Base-by-base conservation (phyloP, 2,113 vertebrate species). In the Panthera uncia region DNA sequence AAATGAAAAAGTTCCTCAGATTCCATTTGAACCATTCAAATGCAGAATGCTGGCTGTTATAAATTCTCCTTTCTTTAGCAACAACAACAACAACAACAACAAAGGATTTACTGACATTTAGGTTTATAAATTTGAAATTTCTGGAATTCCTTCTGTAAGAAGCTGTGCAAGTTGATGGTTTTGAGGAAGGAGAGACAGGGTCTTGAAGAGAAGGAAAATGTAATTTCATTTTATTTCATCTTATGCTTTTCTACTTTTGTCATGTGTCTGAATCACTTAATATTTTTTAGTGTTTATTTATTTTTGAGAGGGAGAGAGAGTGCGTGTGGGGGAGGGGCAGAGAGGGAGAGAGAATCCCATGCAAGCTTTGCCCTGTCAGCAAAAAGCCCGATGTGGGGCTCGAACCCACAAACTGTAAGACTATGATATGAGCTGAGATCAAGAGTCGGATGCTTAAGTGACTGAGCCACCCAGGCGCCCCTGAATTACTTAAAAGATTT, bases 71-170 rank as follows among this genome's bases (percentile, higher is more conserved):
- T 96, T 89, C 31, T 69, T 86, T 86, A 95, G 4, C 82, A 78
- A 41, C 10, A 81, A 41, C 45, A 45, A 45, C 41, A 45, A 45
- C 33, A 57, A 8, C 36, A 13, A 41, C 3, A 41, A n/a, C 9
- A 61, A 61, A 78, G 45, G 16, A n/a, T 87, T 86, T 8, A 31
- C 8, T 1, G 29, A 65, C 31, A 45, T 21, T 25, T 80, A 31
- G 31, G 52, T 95, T 65, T 90, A 63, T 78, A 52, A 73, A 87
- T 92, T 74, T 96, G 23, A 52, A 38, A 57, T 91, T 94, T 93
- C 52, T 74, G 36, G 79, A 89, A 81, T 73, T 63, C 55, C 9
- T 73, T 61, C 31, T 3, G 52, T 7, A 93, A 41, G 78, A 93
- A 88, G 33, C 7, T 85, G 10, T 76, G 4, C 82, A 84, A 71